These are phyloP conservation scores for Thaumetopoea pityocampa DNA, from an alignment of 1,140 invertebrate species.

Conservation along the genomic window DNA sequence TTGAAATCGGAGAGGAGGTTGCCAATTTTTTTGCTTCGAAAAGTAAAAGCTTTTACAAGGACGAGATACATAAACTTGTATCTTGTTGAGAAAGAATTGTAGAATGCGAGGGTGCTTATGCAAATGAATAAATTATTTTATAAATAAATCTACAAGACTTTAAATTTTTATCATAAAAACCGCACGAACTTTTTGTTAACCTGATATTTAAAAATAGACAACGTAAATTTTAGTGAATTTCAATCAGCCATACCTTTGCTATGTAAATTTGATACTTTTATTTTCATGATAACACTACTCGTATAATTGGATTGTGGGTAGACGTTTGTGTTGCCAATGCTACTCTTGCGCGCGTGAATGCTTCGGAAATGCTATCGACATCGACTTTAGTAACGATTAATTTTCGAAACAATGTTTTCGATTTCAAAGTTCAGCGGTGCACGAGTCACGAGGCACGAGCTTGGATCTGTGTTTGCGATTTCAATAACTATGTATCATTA, in stretches of 20 bases:
- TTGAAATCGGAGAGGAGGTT: too few species aligned
- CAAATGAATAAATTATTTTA: too few species aligned
- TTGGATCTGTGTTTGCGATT: constrained; percentile 17
- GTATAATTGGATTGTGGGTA: constrained; percentile 50
- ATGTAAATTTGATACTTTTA: constrained; percentile 66
- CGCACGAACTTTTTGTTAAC: too few species aligned
- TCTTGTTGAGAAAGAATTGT: too few species aligned
- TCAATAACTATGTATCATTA: constrained; percentile 18
- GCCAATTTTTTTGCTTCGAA: too few species aligned
- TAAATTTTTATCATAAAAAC: too few species aligned
- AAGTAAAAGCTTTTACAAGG: too few species aligned
- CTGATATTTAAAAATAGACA: constrained; percentile 55
- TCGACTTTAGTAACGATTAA: constrained; percentile 34
- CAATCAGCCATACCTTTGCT: constrained; percentile 41
- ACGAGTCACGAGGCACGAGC: constrained; percentile 16
- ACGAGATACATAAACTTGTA: too few species aligned
- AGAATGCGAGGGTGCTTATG: too few species aligned
- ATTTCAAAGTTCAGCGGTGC: constrained; percentile 31
- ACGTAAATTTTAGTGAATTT: constrained; percentile 40
- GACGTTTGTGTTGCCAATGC: constrained; percentile 45
- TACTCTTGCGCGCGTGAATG: constrained; percentile 39
- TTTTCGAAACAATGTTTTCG: constrained; percentile 33
- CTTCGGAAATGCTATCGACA: constrained; percentile 37
- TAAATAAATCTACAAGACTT: too few species aligned
- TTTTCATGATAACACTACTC: constrained; percentile 47